A percentile compares a stretch with the other conserved stretches of the same genome.
Evolutionary conservation across 2,113 vertebrate species (phyloP).

Genomic region (Rostratula benghalensis): DNA sequence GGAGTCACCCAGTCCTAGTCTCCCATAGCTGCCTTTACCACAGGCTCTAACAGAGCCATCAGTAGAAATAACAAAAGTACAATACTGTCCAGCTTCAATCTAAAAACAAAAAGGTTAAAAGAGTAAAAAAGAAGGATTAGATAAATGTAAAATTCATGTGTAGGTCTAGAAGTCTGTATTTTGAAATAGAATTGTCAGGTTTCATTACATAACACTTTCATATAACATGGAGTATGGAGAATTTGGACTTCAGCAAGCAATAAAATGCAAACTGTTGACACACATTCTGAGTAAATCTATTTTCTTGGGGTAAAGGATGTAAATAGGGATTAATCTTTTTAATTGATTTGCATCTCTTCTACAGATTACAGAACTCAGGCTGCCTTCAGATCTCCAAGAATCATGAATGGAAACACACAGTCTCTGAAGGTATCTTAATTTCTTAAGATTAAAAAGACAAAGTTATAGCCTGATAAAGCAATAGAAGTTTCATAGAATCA

Average conservation of each 20-base stretch:
- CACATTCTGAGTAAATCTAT: not conserved
- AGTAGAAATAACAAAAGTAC: slow-evolving; percentile 86
- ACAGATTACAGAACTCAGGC: not conserved
- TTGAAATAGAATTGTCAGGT: not conserved
- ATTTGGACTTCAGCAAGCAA: not conserved
- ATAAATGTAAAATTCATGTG: not conserved
- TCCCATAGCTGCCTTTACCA: slow-evolving; percentile 87
- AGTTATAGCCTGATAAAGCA: not conserved
- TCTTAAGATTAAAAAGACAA: not conserved
- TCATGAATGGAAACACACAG: not conserved
- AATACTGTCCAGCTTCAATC: slow-evolving; percentile 89
- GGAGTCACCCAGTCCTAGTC: slow-evolving; percentile 85
- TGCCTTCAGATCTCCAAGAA: not conserved
- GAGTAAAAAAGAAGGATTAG: not conserved
- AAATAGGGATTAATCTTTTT: not conserved
- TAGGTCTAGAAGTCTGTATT: not conserved
- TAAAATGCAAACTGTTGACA: not conserved
- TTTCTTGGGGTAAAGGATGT: not conserved
- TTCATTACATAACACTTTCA: not conserved
- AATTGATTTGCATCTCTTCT: not conserved
- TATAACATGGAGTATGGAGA: not conserved
- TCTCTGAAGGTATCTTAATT: not conserved
- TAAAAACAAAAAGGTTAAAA: slow-evolving; percentile 45
- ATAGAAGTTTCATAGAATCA: not conserved
- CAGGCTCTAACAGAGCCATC: slow-evolving; percentile 87